Conservation (phyloP, 2,797 vertebrate genomes). For the Arctocebus calabarensis region DNA sequence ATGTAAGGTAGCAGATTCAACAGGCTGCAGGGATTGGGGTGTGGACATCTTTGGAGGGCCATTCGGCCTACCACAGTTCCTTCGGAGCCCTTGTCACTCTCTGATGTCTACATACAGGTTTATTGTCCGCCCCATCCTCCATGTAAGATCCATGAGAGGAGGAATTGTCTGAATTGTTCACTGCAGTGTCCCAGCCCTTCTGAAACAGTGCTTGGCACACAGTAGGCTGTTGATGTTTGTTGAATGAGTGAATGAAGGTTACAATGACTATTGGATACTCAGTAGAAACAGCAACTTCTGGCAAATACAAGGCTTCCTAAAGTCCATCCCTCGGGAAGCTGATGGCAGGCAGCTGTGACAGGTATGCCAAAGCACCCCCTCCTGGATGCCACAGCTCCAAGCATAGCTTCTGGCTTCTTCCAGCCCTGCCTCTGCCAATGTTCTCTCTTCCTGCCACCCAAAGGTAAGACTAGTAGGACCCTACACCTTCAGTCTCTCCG, state of each 20-base stretch:
- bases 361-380: not conserved
- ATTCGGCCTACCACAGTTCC: fast-evolving
- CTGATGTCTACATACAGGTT: not conserved
- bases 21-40: not conserved
- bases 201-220: not conserved
- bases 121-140: not conserved
- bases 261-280: not conserved
- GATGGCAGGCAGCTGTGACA: no score
- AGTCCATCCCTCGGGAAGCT: not conserved
- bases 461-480: not conserved
- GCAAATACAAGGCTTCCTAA: not conserved
- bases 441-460: not conserved
- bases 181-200: not conserved
- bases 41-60: not conserved
- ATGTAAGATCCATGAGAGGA: not conserved
- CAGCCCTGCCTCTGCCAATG: not conserved
- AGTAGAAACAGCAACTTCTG: not conserved
- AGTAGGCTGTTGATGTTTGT: not conserved
- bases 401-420: not conserved
- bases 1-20: not conserved
- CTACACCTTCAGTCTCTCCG: not conserved
- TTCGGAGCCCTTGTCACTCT: not conserved
- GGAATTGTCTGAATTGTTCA: not conserved
- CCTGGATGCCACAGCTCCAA: not conserved
- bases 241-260: not conserved